Evolutionary conservation across 2,797 vertebrate genomes (phyloP).

Genomic region (Arctocebus calabarensis): DNA sequence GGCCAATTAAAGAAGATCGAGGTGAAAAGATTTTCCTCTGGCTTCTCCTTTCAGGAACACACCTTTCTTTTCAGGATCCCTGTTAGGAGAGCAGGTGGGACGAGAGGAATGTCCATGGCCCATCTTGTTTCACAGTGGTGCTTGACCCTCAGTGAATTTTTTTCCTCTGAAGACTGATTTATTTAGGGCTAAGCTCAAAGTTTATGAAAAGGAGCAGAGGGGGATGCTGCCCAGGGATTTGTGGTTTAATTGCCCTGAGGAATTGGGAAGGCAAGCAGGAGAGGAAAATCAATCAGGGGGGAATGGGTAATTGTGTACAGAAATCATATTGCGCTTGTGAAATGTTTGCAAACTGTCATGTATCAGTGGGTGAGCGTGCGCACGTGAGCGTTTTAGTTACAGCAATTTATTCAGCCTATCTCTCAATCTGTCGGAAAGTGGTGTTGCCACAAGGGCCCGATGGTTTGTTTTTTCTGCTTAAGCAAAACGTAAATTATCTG

Average conservation of each 20-base stretch:
- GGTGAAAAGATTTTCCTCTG: background rate
- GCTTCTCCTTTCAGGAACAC: background rate
- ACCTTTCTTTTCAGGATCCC: background rate
- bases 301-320: conserved; percentile 57
- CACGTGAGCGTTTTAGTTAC: background rate
- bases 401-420: conserved; percentile 44
- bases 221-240: conserved; percentile 70
- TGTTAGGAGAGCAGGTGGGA: background rate
- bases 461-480: conserved; percentile 81
- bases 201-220: conserved; percentile 68
- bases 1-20: background rate
- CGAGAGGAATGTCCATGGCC: background rate
- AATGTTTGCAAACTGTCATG: conserved; percentile 34
- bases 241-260: conserved; percentile 65
- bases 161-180: background rate
- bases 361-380: background rate
- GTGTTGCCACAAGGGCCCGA: conserved; percentile 12
- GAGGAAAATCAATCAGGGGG: conserved; percentile 55
- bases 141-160: background rate
- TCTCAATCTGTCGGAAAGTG: conserved; percentile 69
- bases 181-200: background rate
- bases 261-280: conserved; percentile 57
- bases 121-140: background rate
- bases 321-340: conserved; percentile 26
- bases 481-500: conserved; percentile 82